These are phyloP conservation scores for Daktulosphaira vitifoliae DNA, from an alignment of 1,140 invertebrate genomes.

Conservation along the genomic window DNA sequence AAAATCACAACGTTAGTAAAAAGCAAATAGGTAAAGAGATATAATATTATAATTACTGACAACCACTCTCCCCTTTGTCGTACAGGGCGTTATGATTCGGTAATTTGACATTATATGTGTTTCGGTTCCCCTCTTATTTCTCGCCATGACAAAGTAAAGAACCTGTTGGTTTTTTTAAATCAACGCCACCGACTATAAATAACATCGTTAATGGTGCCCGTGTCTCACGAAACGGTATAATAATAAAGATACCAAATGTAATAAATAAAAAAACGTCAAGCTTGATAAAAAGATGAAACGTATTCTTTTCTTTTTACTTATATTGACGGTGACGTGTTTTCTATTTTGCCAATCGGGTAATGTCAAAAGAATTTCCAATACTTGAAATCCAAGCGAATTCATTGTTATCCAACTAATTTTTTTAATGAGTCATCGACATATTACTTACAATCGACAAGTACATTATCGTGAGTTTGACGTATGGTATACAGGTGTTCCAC, in stretches of 20 bases:
- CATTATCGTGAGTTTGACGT: too few relatives aligned
- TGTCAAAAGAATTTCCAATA: too few relatives aligned
- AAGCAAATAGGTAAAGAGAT: background rate
- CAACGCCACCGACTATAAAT: conserved; percentile 12
- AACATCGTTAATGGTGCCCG: conserved; percentile 14
- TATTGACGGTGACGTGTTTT: background rate
- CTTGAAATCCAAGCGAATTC: too few relatives aligned
- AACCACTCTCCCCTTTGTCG: background rate
- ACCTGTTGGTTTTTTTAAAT: conserved; percentile 23
- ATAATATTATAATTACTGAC: conserved; percentile 11
- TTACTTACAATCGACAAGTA: too few relatives aligned
- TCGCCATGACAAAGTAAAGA: background rate
- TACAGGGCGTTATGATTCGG: conserved; percentile 8
- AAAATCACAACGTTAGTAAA: conserved; percentile 7
- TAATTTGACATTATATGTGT: conserved; percentile 20
- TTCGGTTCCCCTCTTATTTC: background rate
- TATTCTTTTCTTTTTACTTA: background rate
- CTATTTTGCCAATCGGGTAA: too few relatives aligned
- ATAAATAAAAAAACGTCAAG: background rate
- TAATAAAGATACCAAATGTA: too few relatives aligned
- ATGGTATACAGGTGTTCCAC: too few relatives aligned
- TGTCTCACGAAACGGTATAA: too few relatives aligned
- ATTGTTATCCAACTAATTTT: too few relatives aligned
- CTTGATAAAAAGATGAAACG: background rate
- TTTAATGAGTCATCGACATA: too few relatives aligned